A percentile compares a stretch with the other conserved stretches of the same genome.
Evolutionary conservation across 1,140 invertebrate genomes (phyloP).

Genomic region (Drosophila paulistorum): DNA sequence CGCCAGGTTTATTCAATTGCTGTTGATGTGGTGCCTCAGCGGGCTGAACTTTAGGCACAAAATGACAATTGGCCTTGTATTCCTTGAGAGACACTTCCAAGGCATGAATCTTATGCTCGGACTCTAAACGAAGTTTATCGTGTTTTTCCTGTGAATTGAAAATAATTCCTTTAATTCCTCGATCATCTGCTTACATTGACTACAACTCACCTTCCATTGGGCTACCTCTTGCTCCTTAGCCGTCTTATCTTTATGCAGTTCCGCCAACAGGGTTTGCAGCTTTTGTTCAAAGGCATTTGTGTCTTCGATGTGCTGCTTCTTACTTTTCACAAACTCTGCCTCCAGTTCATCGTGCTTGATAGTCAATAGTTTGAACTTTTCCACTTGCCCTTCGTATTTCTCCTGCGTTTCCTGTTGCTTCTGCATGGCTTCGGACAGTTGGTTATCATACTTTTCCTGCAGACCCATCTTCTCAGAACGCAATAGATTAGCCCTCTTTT

Average conservation of each 20-base stretch:
- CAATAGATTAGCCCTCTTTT: conserved; percentile 83
- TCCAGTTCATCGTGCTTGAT: conserved; percentile 62
- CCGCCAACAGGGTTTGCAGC: conserved; percentile 56
- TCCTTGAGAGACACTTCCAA: conserved; percentile 55
- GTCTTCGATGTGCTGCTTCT: conserved; percentile 70
- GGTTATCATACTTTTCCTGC: conserved; percentile 78
- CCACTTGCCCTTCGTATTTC: conserved; percentile 82
- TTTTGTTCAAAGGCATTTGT: conserved; percentile 65
- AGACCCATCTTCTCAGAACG: conserved; percentile 83
- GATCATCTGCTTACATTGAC: background rate
- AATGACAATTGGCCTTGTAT: conserved; percentile 62
- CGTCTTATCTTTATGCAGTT: conserved; percentile 63
- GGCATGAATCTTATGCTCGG: conserved; percentile 54
- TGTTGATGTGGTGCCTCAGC: conserved; percentile 43
- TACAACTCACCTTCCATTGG: conserved; percentile 65
- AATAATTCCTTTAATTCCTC: background rate
- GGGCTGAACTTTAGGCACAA: conserved; percentile 53
- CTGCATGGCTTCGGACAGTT: conserved; percentile 82
- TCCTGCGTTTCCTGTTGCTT: conserved; percentile 83
- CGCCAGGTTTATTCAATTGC: conserved; percentile 54
- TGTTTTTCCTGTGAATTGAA: conserved; percentile 59
- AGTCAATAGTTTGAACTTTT: conserved; percentile 83
- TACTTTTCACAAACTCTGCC: conserved; percentile 57
- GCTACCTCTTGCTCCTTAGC: conserved; percentile 59
- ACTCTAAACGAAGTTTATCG: conserved; percentile 43